These are phyloP conservation scores for Furcifer pardalis DNA, from an alignment of 2,797 vertebrate species.

Conservation along the genomic window DNA sequence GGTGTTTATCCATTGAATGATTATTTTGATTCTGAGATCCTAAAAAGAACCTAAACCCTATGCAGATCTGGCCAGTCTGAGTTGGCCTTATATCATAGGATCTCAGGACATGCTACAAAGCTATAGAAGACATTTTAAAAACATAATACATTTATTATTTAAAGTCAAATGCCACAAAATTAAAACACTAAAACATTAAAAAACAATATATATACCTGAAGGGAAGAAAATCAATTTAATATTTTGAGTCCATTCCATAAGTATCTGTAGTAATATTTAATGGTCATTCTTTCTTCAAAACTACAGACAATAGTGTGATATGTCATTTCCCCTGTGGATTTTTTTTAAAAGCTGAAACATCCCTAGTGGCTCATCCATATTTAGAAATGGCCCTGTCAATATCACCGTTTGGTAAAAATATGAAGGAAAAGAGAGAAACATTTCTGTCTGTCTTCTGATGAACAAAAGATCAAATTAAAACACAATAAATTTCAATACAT, in stretches of 20 bases:
- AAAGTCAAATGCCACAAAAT: background rate
- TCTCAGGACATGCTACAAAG: too few species aligned
- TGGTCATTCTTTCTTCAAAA: background rate
- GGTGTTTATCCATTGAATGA: too few species aligned
- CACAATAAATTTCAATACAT: too few species aligned
- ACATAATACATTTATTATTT: too few species aligned
- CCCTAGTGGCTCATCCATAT: background rate
- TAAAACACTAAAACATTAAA: background rate
- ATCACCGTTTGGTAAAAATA: background rate
- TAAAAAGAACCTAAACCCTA: too few species aligned
- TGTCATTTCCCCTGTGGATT: background rate
- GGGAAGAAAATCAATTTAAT: background rate
- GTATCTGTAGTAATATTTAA: background rate
- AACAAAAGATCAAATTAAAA: too few species aligned
- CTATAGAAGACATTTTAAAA: too few species aligned
- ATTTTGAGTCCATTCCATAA: background rate
- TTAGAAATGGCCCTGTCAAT: constrained; percentile 20
- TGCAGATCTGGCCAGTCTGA: too few species aligned
- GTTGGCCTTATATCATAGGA: too few species aligned
- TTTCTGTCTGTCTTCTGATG: too few species aligned
- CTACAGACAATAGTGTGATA: background rate
- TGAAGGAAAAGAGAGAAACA: too few species aligned
- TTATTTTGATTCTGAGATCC: too few species aligned
- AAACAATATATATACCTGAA: background rate
- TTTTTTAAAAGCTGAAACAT: background rate